Base-by-base conservation (phyloP, 2,888 invertebrate genomes). In the Drosophila bunnanda region DNA sequence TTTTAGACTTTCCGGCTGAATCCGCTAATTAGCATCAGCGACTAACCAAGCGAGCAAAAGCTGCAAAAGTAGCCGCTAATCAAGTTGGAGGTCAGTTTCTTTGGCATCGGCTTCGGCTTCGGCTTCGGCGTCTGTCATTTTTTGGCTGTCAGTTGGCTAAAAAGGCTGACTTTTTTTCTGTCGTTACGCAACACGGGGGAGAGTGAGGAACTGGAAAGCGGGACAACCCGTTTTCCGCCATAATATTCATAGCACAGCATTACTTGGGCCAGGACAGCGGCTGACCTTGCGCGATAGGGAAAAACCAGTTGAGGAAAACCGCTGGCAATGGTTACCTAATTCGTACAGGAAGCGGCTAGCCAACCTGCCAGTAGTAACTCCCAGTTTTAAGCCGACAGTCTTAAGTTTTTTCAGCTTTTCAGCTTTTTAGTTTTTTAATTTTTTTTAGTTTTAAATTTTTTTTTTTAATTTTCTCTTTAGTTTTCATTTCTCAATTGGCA, bases 1-100 rank as follows among this genome's bases (percentile, higher is more conserved):
- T 65, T 78, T 82, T 57, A 57, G 66, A 20, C 36, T 59, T 58
- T 65, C 36, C 75, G 76, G 77, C 78, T 57, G 28, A 80, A 85
- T 78, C 78, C 78, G 78, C 75, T 88, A 85, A 89, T 89, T 85
- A 85, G 78, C 70, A 69, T 60, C 65, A 71, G 76, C 72, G 72
- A 72, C 72, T 75, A 87, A 76, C 73, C 62, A 62, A 58, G 66
- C 32, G 64, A 36, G 64, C 50, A 50, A 50, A 48, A 65, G 60
- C 58, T 48, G 53, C 61, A 48, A 72, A 58, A 70, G 61, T 54
- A 55, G 85, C 67, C 75, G 56, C 64, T 71, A 66, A 84, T 89
- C 89, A 89, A 84, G 88, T 89, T 84, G 84, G 84, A 89, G 84
- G 89, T 84, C 84, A 84, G 67, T 74, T 55, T 46, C 46, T 55